Percentiles rank a stretch among this genome's conserved stretches.
These are phyloP conservation scores for Coryphaenoides rupestris DNA, from an alignment of 2,113 vertebrate genomes.

Conservation along the genomic window DNA sequence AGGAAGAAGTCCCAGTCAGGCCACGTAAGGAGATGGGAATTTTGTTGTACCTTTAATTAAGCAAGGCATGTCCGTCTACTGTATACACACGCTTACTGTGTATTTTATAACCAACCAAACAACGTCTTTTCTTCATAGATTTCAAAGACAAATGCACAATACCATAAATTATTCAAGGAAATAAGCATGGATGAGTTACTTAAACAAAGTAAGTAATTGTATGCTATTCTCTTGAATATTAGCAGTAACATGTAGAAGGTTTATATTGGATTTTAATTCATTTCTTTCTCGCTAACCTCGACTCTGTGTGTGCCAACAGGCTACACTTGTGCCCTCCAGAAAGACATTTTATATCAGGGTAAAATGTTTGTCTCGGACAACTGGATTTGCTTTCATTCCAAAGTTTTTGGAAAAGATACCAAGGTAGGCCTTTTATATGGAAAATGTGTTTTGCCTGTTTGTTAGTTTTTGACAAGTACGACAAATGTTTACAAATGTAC, in stretches of 20 bases:
- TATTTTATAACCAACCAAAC: neutral
- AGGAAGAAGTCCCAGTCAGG: conserved; percentile 55
- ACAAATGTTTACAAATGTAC: no score
- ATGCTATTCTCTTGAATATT: neutral
- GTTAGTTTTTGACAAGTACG: no score
- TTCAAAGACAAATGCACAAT: conserved; percentile 86
- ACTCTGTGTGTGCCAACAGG: conserved; percentile 65
- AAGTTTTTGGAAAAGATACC: conserved; percentile 94
- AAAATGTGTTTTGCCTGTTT: no score
- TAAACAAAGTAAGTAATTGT: conserved; percentile 84
- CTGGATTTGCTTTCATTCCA: conserved; percentile 98
- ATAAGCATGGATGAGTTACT: conserved; percentile 83
- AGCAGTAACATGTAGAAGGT: no score
- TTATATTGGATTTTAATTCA: neutral
- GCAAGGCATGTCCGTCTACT: no score
- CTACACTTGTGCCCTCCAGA: conserved; percentile 95
- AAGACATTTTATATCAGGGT: conserved; percentile 93
- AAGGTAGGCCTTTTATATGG: no score
- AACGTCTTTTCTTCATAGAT: conserved; percentile 70
- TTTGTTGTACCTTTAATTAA: neutral
- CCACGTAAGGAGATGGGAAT: conserved; percentile 39
- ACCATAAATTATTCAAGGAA: conserved; percentile 92
- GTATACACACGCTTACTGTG: neutral
- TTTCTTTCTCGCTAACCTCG: neutral
- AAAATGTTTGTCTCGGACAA: conserved; percentile 92